These are phyloP conservation scores for Noctua janthina DNA, from an alignment of 2,888 invertebrate genomes.

Conservation along the genomic window DNA sequence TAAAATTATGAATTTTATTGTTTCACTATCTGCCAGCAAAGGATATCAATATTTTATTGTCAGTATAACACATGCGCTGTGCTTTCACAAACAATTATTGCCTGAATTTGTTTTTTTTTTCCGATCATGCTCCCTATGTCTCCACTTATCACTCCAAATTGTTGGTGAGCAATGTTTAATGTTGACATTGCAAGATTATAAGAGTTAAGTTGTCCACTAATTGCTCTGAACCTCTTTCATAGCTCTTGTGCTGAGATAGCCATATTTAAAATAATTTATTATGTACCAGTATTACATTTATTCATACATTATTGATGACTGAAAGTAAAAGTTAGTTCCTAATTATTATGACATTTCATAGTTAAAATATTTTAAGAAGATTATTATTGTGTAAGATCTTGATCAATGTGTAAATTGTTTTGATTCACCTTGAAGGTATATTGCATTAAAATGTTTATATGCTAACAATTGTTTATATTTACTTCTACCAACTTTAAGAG, in stretches of 20 bases:
- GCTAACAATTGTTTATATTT: constrained; percentile 26
- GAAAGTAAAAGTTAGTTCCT: constrained; percentile 21
- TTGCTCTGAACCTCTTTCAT: background rate
- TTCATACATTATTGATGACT: constrained; percentile 11
- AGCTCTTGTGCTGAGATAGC: background rate
- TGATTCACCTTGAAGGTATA: constrained; percentile 18
- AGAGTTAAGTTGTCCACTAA: background rate
- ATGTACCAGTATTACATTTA: constrained; percentile 22
- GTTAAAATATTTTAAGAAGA: constrained; percentile 11
- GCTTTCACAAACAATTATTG: background rate
- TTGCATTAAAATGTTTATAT: constrained; percentile 34
- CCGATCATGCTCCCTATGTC: background rate
- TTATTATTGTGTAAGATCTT: constrained; percentile 32
- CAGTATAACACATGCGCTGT: background rate
- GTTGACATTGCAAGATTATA: background rate
- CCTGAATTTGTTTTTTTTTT: background rate
- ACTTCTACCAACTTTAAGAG: background rate
- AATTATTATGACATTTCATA: constrained; percentile 37
- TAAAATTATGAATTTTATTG: background rate
- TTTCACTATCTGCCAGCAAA: background rate
- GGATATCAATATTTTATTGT: background rate
- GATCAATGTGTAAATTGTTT: constrained; percentile 24
- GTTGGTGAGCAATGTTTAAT: background rate
- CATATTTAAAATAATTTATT: constrained; percentile 15
- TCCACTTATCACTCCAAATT: background rate